phyloP scores from a whole-genome alignment of 2,888 invertebrate species.

The Cloeon dipterum region DNA sequence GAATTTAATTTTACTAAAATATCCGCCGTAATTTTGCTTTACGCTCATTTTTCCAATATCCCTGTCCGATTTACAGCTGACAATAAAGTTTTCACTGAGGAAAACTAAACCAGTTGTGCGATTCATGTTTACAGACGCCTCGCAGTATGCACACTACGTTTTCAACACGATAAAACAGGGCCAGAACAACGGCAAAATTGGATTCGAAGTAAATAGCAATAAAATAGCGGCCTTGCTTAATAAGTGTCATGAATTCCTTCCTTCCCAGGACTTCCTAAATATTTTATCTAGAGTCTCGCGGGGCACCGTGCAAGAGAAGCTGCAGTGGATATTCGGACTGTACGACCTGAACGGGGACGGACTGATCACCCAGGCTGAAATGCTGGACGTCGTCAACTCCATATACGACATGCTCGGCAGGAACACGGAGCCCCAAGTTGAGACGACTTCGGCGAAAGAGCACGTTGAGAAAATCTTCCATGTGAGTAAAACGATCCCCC shows the following conservation, averaged over 20 bases:
- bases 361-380: slow-evolving; percentile 59
- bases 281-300: slow-evolving; percentile 65
- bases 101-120: background rate
- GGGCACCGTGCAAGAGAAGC: slow-evolving; percentile 61
- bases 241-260: background rate
- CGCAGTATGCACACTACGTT: slow-evolving; percentile 74
- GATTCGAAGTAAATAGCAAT: slow-evolving; percentile 57
- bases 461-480: slow-evolving; percentile 73
- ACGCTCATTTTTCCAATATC: too few relatives aligned
- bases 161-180: slow-evolving; percentile 71
- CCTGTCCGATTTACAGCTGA: too few relatives aligned
- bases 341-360: slow-evolving; percentile 78
- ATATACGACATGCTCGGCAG: slow-evolving; percentile 73
- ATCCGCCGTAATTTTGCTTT: too few relatives aligned
- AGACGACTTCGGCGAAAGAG: slow-evolving; percentile 48
- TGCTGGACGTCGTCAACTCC: slow-evolving; percentile 59
- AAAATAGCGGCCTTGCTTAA: background rate
- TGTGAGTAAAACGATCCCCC: slow-evolving; percentile 27
- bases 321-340: slow-evolving; percentile 70
- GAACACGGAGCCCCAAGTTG: slow-evolving; percentile 48
- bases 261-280: slow-evolving; percentile 62
- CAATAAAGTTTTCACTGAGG: too few relatives aligned
- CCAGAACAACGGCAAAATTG: slow-evolving; percentile 58
- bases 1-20: too few relatives aligned
- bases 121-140: slow-evolving; percentile 41